Base-by-base conservation (phyloP, 2,888 invertebrate species). In the Dinocampus coccinellae region DNA sequence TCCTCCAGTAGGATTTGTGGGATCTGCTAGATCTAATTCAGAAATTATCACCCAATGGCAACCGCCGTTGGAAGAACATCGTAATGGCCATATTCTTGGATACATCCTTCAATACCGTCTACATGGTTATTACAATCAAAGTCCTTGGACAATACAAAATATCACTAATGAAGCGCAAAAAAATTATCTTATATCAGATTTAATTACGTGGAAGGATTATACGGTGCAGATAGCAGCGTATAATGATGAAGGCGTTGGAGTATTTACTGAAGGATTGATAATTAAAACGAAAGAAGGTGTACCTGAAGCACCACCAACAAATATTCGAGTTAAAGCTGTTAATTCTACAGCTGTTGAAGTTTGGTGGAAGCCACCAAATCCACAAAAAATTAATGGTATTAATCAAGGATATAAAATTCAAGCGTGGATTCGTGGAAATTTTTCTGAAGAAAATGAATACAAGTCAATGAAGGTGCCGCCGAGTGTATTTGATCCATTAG, bases 31-130 rank as follows among this genome's bases (percentile, higher is more conserved):
- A 73, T 97, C 97, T 13, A 95, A 97, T 11, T 96, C 97, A 0
- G 97, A 98, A 88, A 97, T 99, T 73, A 97, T 97, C 81, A 95
- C 98, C 0, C 97, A 97, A 84, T 99, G 98, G 98, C 97, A 97
- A 85, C 96, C 97, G 29, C 99, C 99, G 0, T 89, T 95, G 9
- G 96, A 97, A 83, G 97, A 98, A 84, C 95, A 97, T 82, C 92
- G 97, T 80, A 99, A 99, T 85, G 99, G 99, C 0, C 95, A 96
- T 84, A 95, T 99, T 77, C 88, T 96, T 13, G 99, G 99, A 20
- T 99, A 97, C 85, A 93, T 96, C 24, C 93, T 99, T 73, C 91
- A 97, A 71, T 99, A 97, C 88, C 92, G 97, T 64, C 90, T 98
- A 1, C 94, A 93, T 77, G 97, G 98, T 0, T 98, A 98, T 88